These are phyloP conservation scores for Limnephilus rhombicus DNA, from an alignment of 2,888 invertebrate species.

Conservation along the genomic window DNA sequence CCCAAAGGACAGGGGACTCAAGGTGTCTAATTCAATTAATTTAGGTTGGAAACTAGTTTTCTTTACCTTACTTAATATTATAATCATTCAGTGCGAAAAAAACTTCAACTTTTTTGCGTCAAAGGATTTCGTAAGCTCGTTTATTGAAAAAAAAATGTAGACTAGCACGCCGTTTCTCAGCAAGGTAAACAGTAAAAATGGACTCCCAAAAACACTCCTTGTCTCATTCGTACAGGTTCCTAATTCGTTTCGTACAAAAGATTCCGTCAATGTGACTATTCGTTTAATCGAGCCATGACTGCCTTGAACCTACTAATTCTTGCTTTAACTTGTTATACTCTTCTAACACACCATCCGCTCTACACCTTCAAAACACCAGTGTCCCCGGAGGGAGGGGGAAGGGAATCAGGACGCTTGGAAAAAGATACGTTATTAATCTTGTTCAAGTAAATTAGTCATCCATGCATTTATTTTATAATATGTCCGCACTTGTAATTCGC, in stretches of 20 bases:
- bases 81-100: not conserved
- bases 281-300: no score
- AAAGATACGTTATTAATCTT: no score
- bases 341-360: no score
- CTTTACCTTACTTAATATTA: not conserved
- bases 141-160: not conserved
- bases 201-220: not conserved
- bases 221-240: not conserved
- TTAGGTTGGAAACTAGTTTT: not conserved
- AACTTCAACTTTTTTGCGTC: not conserved
- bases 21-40: not conserved
- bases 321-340: not conserved
- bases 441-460: no score
- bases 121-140: not conserved
- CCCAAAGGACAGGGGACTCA: not conserved
- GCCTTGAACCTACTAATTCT: not conserved
- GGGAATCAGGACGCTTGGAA: no score
- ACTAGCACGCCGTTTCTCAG: not conserved
- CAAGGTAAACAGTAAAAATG: not conserved
- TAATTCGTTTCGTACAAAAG: no score
- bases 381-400: no score
- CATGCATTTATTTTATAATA: no score
- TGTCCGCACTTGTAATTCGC: no score
- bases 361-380: not conserved
- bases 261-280: not conserved